These are phyloP conservation scores for Calycopis cecrops DNA, from an alignment of 1,140 invertebrate genomes.

Conservation along the genomic window DNA sequence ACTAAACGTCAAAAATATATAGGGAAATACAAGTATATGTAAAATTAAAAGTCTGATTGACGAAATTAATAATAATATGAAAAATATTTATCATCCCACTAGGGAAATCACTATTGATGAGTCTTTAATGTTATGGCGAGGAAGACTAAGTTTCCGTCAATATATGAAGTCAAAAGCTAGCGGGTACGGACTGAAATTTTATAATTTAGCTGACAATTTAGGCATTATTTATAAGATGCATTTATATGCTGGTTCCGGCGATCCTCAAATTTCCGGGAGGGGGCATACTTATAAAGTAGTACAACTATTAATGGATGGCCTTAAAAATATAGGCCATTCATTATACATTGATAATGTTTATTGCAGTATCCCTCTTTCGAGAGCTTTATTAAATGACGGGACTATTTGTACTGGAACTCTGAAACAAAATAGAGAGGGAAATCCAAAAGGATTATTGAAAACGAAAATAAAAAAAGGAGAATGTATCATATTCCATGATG, in stretches of 20 bases:
- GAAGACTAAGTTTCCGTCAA: constrained; percentile 6
- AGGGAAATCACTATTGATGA: constrained; percentile 3
- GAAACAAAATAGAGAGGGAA: background rate
- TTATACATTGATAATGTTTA: constrained; percentile 3
- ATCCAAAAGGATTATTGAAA: background rate
- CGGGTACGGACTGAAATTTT: constrained; percentile 11
- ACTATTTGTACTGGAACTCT: constrained; percentile 3
- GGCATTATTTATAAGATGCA: background rate
- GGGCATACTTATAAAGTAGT: constrained; percentile 9
- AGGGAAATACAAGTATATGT: background rate
- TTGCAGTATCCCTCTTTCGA: background rate
- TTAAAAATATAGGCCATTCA: constrained; percentile 1
- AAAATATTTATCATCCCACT: constrained; percentile 11
- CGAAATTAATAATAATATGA: constrained; percentile 2
- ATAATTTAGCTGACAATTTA: constrained; percentile 3
- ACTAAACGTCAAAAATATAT: background rate
- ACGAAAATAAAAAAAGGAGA: background rate
- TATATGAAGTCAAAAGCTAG: constrained; percentile 14
- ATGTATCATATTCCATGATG: background rate
- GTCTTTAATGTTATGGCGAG: constrained; percentile 3
- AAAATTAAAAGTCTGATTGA: constrained; percentile 1
- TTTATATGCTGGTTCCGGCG: constrained; percentile 6
- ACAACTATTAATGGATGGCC: background rate
- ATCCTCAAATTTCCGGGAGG: background rate
- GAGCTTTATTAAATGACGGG: background rate